Evolutionary conservation across 1,140 invertebrate genomes (phyloP), one percentile per base, ranked within the genome.

Genomic region (Drosophila persimilis): DNA sequence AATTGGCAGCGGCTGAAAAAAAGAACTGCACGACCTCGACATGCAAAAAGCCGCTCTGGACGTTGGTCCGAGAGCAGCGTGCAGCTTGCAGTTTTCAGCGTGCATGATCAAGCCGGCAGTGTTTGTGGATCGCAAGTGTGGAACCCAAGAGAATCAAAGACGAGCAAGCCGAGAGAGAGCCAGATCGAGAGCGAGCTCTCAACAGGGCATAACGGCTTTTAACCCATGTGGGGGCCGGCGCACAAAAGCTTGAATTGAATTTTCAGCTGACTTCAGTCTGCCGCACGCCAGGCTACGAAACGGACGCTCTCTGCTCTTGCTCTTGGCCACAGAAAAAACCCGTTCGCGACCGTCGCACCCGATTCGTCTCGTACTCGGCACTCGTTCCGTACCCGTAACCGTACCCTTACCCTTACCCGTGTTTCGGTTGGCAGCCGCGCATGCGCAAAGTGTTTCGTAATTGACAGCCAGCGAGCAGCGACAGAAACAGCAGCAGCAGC

Each of bases 381-480:
- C 41, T 74, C 11, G 70, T 56, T 31, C 20, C 58, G 53, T 44
- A 41, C 54, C 73, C 65, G 73, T 44, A 29, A 7, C 29, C 29
- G 2, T 46, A 39, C 45, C 41, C n/a, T 20, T 20, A 20, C 20
- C 20, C 17, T 43, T 22, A 46, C 13, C 31, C 15, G 29, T 47
- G 52, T 31, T 53, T 55, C 54, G 26, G 48, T 58, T 15, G 31
- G 39, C 11, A 31, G 62, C 60, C 63, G 77, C 81, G 83, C 71
- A 77, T 76, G 83, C 78, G 78, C 83, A 54, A 64, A 76, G 83
- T 88, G 75, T 88, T 88, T 88, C 83, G 83, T 88, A 88, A 88
- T 79, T 73, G 74, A 59, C 62, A 47, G 50, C 41, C 64, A 60
- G 29, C 41, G 22, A 31, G 48, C 35, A 26, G 29, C 29, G 8